A percentile compares a stretch with the other conserved stretches of the same genome.
These are phyloP conservation scores for Troilus luridus DNA, from an alignment of 2,888 invertebrate genomes.

Conservation along the genomic window DNA sequence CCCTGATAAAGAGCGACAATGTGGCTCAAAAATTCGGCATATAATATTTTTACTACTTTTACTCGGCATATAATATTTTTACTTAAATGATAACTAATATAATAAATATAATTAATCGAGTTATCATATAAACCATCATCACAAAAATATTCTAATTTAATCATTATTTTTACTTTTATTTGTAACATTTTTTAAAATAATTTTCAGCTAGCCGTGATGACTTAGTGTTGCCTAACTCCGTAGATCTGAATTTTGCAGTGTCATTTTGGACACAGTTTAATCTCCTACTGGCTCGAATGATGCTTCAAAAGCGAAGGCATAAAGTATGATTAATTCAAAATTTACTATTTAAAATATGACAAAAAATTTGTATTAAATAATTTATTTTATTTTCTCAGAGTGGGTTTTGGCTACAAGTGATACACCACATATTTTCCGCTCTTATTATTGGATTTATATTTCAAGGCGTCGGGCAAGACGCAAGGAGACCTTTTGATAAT, in stretches of 20 bases:
- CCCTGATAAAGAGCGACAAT: too few relatives aligned
- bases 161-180: background rate
- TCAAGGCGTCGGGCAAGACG: conserved; percentile 74
- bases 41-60: too few relatives aligned
- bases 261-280: conserved; percentile 73
- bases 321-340: conserved; percentile 67
- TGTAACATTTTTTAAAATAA: background rate
- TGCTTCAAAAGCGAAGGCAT: conserved; percentile 73
- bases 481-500: conserved; percentile 72
- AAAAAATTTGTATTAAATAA: conserved; percentile 28
- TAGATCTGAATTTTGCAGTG: conserved; percentile 70
- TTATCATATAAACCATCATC: too few relatives aligned
- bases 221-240: conserved; percentile 54
- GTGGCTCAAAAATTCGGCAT: too few relatives aligned
- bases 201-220: conserved; percentile 65
- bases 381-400: conserved; percentile 68
- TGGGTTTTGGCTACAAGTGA: conserved; percentile 73
- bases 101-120: too few relatives aligned
- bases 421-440: conserved; percentile 73
- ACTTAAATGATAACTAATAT: too few relatives aligned
- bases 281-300: conserved; percentile 73
- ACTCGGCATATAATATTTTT: too few relatives aligned
- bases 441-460: conserved; percentile 74
- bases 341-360: background rate
- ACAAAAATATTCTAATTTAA: too few relatives aligned